These are phyloP conservation scores for Limanda limanda DNA, from an alignment of 2,113 vertebrate genomes.

Conservation along the genomic window DNA sequence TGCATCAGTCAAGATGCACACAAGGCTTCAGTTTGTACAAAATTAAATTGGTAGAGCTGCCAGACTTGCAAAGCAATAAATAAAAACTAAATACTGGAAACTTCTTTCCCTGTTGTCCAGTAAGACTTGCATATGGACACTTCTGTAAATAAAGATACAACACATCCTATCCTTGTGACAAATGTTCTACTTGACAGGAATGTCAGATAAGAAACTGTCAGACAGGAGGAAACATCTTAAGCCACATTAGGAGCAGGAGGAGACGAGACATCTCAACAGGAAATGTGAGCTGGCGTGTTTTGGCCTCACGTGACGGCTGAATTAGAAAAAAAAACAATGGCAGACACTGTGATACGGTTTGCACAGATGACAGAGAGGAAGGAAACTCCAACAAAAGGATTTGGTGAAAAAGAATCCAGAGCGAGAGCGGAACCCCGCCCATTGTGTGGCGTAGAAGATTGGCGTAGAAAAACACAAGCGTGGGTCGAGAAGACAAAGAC, in stretches of 20 bases:
- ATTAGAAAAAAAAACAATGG: conserved; percentile 61
- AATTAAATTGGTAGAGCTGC: too few species aligned
- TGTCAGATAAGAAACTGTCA: conserved; percentile 22
- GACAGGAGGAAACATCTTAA: conserved; percentile 1
- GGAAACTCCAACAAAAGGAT: conserved; percentile 63
- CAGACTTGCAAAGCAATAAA: background rate
- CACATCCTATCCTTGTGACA: conserved; percentile 8
- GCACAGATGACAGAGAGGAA: conserved; percentile 57
- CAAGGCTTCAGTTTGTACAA: background rate
- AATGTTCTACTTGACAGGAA: conserved; percentile 12
- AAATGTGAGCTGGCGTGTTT: conserved; percentile 36
- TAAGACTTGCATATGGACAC: background rate
- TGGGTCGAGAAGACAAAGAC: conserved; percentile 19
- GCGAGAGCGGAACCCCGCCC: background rate
- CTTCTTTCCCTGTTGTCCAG: background rate
- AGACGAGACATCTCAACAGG: conserved; percentile 25
- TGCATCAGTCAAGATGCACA: too few species aligned
- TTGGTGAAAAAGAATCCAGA: conserved; percentile 31
- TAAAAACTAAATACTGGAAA: background rate
- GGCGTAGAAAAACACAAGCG: background rate
- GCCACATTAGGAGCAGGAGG: conserved; percentile 47
- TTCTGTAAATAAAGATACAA: conserved; percentile 23
- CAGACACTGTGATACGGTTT: conserved; percentile 35
- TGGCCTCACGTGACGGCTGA: background rate
- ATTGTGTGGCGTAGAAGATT: conserved; percentile 21